Base-by-base conservation (phyloP, 1,140 invertebrate species). In the Eumaeus atala region DNA sequence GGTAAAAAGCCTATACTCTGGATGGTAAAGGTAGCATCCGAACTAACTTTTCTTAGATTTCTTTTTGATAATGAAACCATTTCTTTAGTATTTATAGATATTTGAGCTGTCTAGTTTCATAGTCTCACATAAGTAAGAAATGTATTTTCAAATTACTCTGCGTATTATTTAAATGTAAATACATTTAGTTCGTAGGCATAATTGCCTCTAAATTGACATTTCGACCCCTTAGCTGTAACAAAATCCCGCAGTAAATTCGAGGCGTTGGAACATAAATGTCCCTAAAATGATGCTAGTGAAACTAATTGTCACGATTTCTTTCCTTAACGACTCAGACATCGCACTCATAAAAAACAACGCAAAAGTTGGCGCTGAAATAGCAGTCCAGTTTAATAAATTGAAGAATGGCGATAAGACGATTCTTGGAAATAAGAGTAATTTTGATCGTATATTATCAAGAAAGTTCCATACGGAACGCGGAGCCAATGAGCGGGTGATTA, bases 301-400 rank as follows among this genome's bases (percentile, higher is more conserved):
- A 53, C 67, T 74, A 70, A 79, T 80, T 78, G 65, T 57, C 53
- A 67, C 64, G 74, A 75, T 77, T 70, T 72, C 59, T 77, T 60
- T 68, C 72, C 67, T 84, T 67, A 87, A 77, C 67, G 64, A 64
- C 51, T 38, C 77, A 93, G 96, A 98, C 88, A 93, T 97, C 72
- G 94, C 92, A 3, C 88, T 99, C 21, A 93, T 99, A 67, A 92
- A 96, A 88, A 97, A 98, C 84, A 99, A 99, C 88, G 97, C 96
- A 2, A 87, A 77, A 60, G 90, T 97, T 50, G 97, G 94, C 12
- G 92, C 94, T 51, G 84, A 94, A 83, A 95, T 99, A 68, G 95
- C 96, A 8, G 78, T 92, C 5, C 89, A 91, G 72, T 89, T 93
- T 56, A 72, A 84, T 61, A 77, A 88, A 69, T 70, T 87, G 56